These are phyloP conservation scores for Sebastes elongatus DNA, from an alignment of 2,797 vertebrate genomes.

Conservation along the genomic window DNA sequence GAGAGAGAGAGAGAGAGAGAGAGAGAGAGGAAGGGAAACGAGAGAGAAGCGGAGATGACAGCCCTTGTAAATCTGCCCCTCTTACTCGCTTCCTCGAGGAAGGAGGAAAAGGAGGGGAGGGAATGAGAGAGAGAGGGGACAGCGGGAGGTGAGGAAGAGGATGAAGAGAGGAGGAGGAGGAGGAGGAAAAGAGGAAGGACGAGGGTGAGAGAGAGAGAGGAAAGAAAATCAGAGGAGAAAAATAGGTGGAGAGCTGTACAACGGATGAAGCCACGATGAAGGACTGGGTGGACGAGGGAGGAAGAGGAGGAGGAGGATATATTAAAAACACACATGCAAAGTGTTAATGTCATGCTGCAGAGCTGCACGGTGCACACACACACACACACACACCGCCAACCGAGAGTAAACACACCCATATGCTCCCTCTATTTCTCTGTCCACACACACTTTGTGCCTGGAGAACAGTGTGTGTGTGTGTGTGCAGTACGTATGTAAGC, in stretches of 20 bases:
- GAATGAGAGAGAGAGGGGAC: neutral
- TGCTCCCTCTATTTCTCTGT: neutral
- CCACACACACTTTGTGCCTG: neutral
- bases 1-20: neutral
- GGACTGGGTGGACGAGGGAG: neutral
- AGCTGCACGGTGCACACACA: conserved; percentile 30
- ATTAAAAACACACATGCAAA: conserved; percentile 32
- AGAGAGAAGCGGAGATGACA: conserved; percentile 51
- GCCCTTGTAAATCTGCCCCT: conserved; percentile 55
- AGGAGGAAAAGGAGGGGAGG: neutral
- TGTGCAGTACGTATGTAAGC: neutral
- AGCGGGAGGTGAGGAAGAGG: neutral
- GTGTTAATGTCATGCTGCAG: conserved; percentile 49
- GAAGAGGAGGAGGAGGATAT: neutral
- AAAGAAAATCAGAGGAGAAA: neutral
- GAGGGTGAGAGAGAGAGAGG: too few species aligned
- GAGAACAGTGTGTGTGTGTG: neutral
- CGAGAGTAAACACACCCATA: conserved; percentile 49
- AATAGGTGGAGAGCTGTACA: neutral
- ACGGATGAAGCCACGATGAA: neutral
- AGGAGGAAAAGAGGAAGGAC: neutral
- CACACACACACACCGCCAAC: neutral
- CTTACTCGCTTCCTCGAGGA: conserved; percentile 37
- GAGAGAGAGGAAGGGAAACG: neutral
- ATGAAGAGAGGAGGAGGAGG: neutral